Evolutionary conservation across 2,888 invertebrate genomes (phyloP), one percentile per base, ranked within the genome.

Genomic region (Leptarthrus brevirostris): DNA sequence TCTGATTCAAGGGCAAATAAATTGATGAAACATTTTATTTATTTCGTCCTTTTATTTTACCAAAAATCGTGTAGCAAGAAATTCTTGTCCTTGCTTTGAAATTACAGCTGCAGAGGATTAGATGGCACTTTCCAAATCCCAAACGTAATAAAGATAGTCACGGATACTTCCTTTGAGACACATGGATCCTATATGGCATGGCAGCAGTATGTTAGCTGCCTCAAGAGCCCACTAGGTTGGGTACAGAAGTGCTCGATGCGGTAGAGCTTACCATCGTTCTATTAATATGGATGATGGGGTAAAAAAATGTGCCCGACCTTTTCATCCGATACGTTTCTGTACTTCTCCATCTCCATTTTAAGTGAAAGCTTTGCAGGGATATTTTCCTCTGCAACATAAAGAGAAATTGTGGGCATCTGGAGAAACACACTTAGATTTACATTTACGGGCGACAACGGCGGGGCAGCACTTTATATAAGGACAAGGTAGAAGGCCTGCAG

Each of bases 91-190:
- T 4, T 30, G 30, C 30, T 8, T 30, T 30, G 20, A 61, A 40
- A 61, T 40, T 61, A 36, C 61, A 40, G 22, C 61, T 61, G 40
- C 61, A 61, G 61, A 61, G 40, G 40, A 61, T 61, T 61, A 61
- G 36, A 36, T 18, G 40, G 56, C 36, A 40, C 61, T 36, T 61
- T 40, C 36, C 61, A 36, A 20, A 36, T 61, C 61, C 61, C 61
- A 61, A 61, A 61, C 40, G 61, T 61, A 61, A 61, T 61, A 61
- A 61, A 36, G 22, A 61, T 61, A 61, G 61, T 61, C 61, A 61
- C 61, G 36, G 61, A 61, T 61, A 34, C 40, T 36, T 61, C 61
- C 61, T 22, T 61, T 18, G 61, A 61, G 61, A 61, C 12, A 36
- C 61, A 61, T 36, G 61, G 30, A 61, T 61, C 36, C 61, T 20